Conservation (phyloP, 37 sponge, comb jelly and placozoan genomes). For the Oscarella lobularis region DNA sequence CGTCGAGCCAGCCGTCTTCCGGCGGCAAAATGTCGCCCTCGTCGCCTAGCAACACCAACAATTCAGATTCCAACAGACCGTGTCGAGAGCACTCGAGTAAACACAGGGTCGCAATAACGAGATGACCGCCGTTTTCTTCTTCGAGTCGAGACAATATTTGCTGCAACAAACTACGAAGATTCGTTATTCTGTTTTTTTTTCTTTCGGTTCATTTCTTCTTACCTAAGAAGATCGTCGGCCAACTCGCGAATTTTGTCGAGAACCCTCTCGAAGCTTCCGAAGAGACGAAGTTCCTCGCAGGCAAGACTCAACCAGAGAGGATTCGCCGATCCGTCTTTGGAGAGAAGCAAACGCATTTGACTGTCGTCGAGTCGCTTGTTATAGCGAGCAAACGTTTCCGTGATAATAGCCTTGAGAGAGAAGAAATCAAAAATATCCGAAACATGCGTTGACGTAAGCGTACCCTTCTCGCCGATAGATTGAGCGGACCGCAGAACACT, state of each 20-base stretch:
- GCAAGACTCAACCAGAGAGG: conserved; percentile 5
- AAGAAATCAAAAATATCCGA: not conserved
- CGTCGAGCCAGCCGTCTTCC: not conserved
- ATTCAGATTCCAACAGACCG: conserved; percentile 23
- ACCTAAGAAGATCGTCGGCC: conserved; percentile 8
- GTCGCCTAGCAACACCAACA: conserved; percentile 18
- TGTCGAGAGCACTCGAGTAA: conserved; percentile 20
- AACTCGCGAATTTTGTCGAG: not conserved
- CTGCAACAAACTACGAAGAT: conserved; percentile 4
- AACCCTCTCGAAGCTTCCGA: conserved; percentile 4
- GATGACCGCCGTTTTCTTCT: conserved; percentile 3
- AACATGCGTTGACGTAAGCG: no score
- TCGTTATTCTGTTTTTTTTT: not conserved
- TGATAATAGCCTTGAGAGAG: not conserved
- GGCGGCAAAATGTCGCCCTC: not conserved
- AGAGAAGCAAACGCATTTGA: conserved; percentile 1
- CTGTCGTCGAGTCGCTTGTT: not conserved
- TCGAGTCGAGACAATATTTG: conserved; percentile 1
- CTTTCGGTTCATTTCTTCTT: not conserved
- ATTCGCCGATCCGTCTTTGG: conserved; percentile 6
- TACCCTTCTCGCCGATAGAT: not conserved
- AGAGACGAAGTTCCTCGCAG: conserved; percentile 6
- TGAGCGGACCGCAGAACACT: not conserved
- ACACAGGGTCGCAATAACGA: conserved; percentile 21
- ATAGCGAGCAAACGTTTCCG: not conserved